Conservation (phyloP, 1,140 invertebrate genomes). For the Phthorimaea operculella region DNA sequence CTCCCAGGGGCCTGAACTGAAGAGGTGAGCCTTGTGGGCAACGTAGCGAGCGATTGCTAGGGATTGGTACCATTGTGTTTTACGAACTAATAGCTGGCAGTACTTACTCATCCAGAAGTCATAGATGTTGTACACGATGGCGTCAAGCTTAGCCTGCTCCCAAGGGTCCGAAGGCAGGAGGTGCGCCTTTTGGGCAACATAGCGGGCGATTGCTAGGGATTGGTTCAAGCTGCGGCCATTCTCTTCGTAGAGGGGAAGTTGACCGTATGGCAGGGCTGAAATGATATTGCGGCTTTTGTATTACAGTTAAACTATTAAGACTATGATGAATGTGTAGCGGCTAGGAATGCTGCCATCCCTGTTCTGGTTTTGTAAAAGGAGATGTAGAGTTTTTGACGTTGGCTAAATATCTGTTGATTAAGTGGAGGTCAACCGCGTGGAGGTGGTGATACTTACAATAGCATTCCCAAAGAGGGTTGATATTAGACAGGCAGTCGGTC, state of each 20-base stretch:
- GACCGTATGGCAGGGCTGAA: constrained; percentile 43
- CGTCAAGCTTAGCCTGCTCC: constrained; percentile 52
- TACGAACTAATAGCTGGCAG: background rate
- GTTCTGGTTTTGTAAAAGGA: too few species aligned
- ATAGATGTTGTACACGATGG: constrained; percentile 45
- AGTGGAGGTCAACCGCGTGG: too few species aligned
- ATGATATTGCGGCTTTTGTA: too few species aligned
- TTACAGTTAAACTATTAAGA: too few species aligned
- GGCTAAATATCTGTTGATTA: too few species aligned
- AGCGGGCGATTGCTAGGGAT: constrained; percentile 51
- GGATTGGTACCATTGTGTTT: background rate
- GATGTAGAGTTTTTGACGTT: too few species aligned
- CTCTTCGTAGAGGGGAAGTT: constrained; percentile 47
- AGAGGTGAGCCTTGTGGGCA: background rate
- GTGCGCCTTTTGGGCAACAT: constrained; percentile 33
- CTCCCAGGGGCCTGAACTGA: background rate
- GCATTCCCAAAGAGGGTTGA: too few species aligned
- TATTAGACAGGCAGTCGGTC: too few species aligned
- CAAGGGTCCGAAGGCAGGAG: constrained; percentile 50
- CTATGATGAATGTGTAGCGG: too few species aligned
- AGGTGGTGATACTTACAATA: too few species aligned
- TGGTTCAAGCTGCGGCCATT: constrained; percentile 37
- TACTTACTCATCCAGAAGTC: constrained; percentile 51
- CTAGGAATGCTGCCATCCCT: too few species aligned
- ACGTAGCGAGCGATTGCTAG: background rate